Conservation (phyloP, 2,797 vertebrate genomes). For the Chrysocyon brachyurus region DNA sequence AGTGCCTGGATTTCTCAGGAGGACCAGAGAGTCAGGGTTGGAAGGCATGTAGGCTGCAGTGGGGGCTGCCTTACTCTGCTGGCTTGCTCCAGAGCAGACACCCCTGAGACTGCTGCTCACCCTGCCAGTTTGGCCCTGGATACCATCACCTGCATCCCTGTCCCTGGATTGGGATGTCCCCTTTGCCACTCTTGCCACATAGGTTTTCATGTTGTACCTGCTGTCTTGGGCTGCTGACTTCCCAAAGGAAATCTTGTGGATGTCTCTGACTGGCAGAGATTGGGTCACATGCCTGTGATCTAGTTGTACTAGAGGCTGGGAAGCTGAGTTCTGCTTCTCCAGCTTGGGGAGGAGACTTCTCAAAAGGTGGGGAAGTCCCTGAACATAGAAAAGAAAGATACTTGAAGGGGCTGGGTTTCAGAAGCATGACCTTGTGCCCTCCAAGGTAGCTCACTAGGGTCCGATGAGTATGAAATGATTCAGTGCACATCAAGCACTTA, state of each 20-base stretch:
- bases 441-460: not conserved
- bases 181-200: not conserved
- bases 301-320: not conserved
- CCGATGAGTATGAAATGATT: not conserved
- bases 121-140: too few relatives aligned
- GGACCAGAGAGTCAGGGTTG: not conserved
- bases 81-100: not conserved
- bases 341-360: not conserved
- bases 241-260: not conserved
- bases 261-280: not conserved
- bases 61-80: accelerated
- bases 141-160: too few relatives aligned
- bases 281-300: not conserved
- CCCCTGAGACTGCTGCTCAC: not conserved
- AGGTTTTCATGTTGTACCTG: not conserved
- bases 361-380: not conserved
- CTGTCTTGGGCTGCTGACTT: not conserved
- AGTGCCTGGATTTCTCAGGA: not conserved
- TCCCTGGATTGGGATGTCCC: not conserved
- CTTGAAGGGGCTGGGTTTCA: not conserved
- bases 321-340: not conserved
- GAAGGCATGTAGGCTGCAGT: not conserved
- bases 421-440: not conserved
- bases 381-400: not conserved
- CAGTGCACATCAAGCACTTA: not conserved